A percentile compares a stretch with the other conserved stretches of the same genome.
These are phyloP conservation scores for Grantiella picta DNA, from an alignment of 2,113 vertebrate genomes.

Conservation along the genomic window DNA sequence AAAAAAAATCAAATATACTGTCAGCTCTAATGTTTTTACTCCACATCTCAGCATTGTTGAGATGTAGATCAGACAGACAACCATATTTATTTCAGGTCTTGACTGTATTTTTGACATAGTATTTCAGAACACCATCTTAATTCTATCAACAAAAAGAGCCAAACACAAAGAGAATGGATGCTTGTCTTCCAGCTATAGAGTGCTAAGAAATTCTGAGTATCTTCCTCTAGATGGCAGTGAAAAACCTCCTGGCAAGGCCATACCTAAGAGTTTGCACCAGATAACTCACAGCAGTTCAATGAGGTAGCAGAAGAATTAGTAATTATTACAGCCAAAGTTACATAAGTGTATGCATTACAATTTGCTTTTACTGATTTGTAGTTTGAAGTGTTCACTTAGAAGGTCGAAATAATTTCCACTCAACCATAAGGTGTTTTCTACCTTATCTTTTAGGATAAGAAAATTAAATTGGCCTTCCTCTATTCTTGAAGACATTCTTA, in stretches of 20 bases:
- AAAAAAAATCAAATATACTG: not conserved
- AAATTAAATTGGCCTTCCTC: not conserved
- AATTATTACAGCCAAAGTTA: not conserved
- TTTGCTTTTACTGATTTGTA: not conserved
- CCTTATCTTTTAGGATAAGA: not conserved
- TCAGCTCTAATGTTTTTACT: not conserved
- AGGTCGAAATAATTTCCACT: not conserved
- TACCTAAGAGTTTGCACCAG: not conserved
- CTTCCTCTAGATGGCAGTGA: constrained; percentile 64
- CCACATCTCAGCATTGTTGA: not conserved
- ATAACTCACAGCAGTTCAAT: not conserved
- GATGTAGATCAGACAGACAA: not conserved
- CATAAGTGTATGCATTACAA: not conserved
- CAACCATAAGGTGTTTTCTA: not conserved
- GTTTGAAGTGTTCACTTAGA: not conserved
- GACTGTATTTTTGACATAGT: not conserved
- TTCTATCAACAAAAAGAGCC: not conserved
- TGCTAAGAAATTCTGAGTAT: not conserved
- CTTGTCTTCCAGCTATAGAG: not conserved
- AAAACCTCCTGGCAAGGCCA: not conserved
- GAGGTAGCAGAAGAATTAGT: not conserved
- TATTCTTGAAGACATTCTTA: not conserved
- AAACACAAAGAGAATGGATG: not conserved
- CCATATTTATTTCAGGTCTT: not conserved
- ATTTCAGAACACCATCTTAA: not conserved